These are phyloP conservation scores for Lagria hirta DNA, from an alignment of 2,888 invertebrate species.

Conservation along the genomic window DNA sequence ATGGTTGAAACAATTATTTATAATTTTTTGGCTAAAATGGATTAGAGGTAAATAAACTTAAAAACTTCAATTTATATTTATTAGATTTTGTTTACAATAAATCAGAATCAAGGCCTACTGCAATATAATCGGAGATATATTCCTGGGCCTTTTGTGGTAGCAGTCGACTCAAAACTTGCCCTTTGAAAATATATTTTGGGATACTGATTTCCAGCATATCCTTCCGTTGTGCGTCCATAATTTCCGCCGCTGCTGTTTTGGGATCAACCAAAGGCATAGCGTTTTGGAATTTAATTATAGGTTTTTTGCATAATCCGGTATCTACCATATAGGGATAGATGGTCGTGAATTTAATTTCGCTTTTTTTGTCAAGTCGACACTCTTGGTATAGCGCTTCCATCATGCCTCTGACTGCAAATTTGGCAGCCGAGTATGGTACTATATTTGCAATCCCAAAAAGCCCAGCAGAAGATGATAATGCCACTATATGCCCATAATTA, in stretches of 20 bases:
- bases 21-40: too few species aligned
- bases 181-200: slow-evolving; percentile 58
- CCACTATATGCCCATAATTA: slow-evolving; percentile 76
- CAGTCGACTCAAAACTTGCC: slow-evolving; percentile 4
- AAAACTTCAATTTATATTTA: too few species aligned
- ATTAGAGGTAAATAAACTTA: too few species aligned
- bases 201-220: slow-evolving; percentile 64
- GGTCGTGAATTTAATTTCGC: slow-evolving; percentile 74
- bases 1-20: too few species aligned
- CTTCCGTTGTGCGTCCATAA: slow-evolving; percentile 68
- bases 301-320: slow-evolving; percentile 80
- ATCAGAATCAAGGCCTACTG: slow-evolving; percentile 14
- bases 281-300: slow-evolving; percentile 68
- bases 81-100: slow-evolving; percentile 7
- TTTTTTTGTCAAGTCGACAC: slow-evolving; percentile 56
- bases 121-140: slow-evolving; percentile 11
- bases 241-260: slow-evolving; percentile 64
- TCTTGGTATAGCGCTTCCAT: slow-evolving; percentile 84
- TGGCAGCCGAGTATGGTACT: slow-evolving; percentile 79
- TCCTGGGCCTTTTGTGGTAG: slow-evolving; percentile 12
- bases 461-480: slow-evolving; percentile 76
- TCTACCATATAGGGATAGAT: slow-evolving; percentile 88
- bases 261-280: slow-evolving; percentile 66
- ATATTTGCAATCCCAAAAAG: slow-evolving; percentile 70
- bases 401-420: slow-evolving; percentile 80